Percentiles rank a stretch among this genome's conserved stretches.
These are phyloP conservation scores for Koerneria pararmatus DNA, from an alignment of 2,888 invertebrate genomes.

Conservation along the genomic window DNA sequence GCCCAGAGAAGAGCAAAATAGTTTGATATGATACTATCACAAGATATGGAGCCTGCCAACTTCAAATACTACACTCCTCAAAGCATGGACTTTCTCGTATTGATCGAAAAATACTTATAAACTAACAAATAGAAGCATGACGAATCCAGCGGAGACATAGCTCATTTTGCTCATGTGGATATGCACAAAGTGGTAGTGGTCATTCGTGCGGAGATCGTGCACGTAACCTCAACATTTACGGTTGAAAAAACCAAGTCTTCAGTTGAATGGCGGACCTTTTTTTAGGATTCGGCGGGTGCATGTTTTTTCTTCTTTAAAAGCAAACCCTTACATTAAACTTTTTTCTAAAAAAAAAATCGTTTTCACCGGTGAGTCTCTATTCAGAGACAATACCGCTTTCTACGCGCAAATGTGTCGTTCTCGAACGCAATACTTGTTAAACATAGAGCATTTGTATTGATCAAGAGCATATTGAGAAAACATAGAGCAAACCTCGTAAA, in stretches of 20 bases:
- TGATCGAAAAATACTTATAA: conserved; percentile 3
- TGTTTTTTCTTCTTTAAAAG: too few species aligned
- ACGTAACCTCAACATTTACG: conserved; percentile 43
- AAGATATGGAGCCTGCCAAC: background rate
- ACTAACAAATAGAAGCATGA: conserved; percentile 98
- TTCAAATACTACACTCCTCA: background rate
- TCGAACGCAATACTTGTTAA: too few species aligned
- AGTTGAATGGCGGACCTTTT: background rate
- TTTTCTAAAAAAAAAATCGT: too few species aligned
- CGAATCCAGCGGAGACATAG: conserved; percentile 89
- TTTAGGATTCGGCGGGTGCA: too few species aligned
- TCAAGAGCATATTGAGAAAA: too few species aligned
- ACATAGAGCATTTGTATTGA: too few species aligned
- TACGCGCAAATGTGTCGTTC: too few species aligned
- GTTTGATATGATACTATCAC: background rate
- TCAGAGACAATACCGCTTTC: too few species aligned
- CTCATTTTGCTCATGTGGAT: conserved; percentile 92
- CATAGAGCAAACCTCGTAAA: too few species aligned
- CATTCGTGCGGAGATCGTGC: conserved; percentile 91
- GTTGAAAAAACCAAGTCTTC: too few species aligned
- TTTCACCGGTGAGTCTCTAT: too few species aligned
- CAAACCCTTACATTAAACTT: too few species aligned
- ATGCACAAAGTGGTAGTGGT: conserved; percentile 94
- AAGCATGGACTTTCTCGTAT: background rate
- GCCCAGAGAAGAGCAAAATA: background rate